Evolutionary conservation across 2,113 vertebrate genomes (phyloP).

Genomic region (Colaptes auratus): DNA sequence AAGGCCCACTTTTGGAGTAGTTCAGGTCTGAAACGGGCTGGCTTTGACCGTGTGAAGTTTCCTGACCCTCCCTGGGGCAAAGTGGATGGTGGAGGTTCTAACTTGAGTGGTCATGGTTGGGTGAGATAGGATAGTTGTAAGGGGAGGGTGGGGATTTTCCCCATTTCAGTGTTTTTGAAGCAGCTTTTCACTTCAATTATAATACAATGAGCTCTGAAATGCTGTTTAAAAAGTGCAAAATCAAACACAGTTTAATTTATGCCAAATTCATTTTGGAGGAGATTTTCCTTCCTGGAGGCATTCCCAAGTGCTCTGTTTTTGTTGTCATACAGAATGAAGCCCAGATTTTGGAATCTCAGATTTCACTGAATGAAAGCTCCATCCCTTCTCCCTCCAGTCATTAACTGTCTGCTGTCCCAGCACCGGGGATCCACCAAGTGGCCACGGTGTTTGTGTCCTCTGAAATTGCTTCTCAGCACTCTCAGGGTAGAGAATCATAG

Average conservation of each 20-base stretch:
- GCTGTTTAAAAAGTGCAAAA: background rate
- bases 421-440: background rate
- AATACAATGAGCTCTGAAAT: background rate
- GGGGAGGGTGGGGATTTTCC: background rate
- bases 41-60: background rate
- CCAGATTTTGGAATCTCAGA: conserved; percentile 7
- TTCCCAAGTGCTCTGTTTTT: background rate
- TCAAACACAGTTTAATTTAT: background rate
- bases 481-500: background rate
- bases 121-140: background rate
- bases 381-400: background rate
- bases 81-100: background rate
- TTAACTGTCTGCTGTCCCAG: background rate
- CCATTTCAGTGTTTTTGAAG: background rate
- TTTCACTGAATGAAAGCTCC: background rate
- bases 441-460: background rate
- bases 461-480: background rate
- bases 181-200: background rate
- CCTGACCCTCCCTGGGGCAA: background rate
- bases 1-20: background rate
- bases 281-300: background rate
- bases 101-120: background rate
- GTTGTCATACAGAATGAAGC: background rate
- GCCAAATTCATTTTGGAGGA: background rate
- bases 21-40: background rate